A percentile compares a stretch with the other conserved stretches of the same genome.
phyloP scores from a whole-genome alignment of 2,797 vertebrate genomes.

The Acrossocheilus fasciatus region DNA sequence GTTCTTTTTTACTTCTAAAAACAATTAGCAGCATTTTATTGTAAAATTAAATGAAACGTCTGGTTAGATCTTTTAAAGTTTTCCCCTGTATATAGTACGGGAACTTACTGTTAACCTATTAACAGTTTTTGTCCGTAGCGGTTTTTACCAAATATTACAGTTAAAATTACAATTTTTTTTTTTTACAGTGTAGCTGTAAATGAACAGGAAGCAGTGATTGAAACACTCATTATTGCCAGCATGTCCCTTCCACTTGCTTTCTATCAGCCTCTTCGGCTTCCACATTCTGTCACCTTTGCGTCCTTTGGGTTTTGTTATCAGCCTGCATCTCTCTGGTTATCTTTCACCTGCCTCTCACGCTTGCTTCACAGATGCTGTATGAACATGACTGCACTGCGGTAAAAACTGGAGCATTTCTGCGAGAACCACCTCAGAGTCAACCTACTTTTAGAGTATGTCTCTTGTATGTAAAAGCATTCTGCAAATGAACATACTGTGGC shows the following conservation, averaged over 20 bases:
- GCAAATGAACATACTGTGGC: slow-evolving; percentile 31
- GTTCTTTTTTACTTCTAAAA: too few species aligned
- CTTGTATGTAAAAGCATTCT: slow-evolving; percentile 5
- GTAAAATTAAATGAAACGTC: too few species aligned
- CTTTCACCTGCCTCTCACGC: not conserved
- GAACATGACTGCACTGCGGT: slow-evolving; percentile 17
- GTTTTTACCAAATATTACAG: too few species aligned
- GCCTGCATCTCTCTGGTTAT: not conserved
- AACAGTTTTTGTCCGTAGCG: too few species aligned
- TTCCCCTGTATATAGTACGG: too few species aligned
- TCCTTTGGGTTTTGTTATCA: slow-evolving; percentile 10
- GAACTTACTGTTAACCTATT: too few species aligned
- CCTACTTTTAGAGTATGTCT: not conserved
- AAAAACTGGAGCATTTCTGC: not conserved
- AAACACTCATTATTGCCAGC: slow-evolving; percentile 67
- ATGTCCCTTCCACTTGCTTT: not conserved
- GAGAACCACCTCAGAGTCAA: not conserved
- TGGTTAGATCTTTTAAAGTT: too few species aligned
- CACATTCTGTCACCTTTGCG: not conserved
- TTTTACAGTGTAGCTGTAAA: slow-evolving; percentile 57
- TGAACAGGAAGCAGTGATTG: slow-evolving; percentile 65
- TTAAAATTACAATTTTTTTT: too few species aligned
- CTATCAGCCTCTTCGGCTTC: slow-evolving; percentile 3
- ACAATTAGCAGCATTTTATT: too few species aligned
- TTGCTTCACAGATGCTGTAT: not conserved